Evolutionary conservation across 2,888 invertebrate species (phyloP).

Genomic region (Gymnosoma rotundatum): DNA sequence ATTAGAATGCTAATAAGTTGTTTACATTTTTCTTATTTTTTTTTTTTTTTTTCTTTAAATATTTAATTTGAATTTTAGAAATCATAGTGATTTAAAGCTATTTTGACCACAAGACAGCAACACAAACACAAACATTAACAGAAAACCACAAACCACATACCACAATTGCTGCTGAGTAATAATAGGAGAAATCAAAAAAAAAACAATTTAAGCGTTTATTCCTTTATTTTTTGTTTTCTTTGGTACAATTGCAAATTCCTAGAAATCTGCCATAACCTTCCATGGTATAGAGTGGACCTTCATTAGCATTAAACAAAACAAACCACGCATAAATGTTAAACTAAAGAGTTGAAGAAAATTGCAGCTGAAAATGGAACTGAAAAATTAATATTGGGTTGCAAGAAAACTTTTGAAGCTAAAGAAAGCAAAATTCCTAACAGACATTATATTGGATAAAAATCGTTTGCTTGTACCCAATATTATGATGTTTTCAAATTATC

Average conservation of each 20-base stretch:
- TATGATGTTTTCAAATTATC: constrained; percentile 41
- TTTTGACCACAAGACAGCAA: constrained; percentile 38
- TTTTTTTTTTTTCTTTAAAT: constrained; percentile 28
- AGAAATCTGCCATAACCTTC: constrained; percentile 45
- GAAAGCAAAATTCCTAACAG: not conserved
- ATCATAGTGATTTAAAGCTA: constrained; percentile 53
- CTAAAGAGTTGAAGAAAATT: constrained; percentile 50
- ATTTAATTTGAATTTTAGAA: constrained; percentile 68
- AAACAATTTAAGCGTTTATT: constrained; percentile 43
- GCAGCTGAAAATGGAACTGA: constrained; percentile 9
- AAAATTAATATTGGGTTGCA: constrained; percentile 7
- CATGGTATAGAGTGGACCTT: constrained; percentile 43
- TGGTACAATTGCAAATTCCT: constrained; percentile 42
- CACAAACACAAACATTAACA: not conserved
- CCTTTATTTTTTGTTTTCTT: not conserved
- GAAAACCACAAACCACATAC: not conserved
- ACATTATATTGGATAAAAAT: not conserved
- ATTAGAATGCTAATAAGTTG: constrained; percentile 18
- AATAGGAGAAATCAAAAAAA: constrained; percentile 26
- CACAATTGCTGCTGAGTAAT: constrained; percentile 42
- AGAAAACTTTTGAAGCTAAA: constrained; percentile 1
- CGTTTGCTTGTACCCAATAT: not conserved
- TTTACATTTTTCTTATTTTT: not conserved
- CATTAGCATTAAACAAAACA: constrained; percentile 67
- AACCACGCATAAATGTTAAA: constrained; percentile 62